Evolutionary conservation across 2,797 vertebrate species (phyloP), one percentile per base, ranked within the genome.

Genomic region (Zalophus californianus): DNA sequence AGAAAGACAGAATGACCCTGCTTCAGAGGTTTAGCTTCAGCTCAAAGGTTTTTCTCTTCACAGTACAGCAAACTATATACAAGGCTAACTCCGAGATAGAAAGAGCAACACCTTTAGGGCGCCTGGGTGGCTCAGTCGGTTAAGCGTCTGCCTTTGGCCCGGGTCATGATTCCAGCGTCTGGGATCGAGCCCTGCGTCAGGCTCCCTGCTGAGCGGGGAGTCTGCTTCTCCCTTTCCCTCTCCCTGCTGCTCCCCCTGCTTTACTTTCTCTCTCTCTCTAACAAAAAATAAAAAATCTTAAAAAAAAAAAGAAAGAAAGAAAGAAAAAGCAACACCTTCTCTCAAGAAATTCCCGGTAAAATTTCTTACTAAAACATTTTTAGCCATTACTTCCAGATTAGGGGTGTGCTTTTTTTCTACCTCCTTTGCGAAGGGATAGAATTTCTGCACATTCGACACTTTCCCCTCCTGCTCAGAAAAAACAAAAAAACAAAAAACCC

Each of bases 381-480:
- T 38, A 80, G 64, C 16, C 35, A 2, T 54, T 15, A 64, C 29
- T 89, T 91, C 41, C 16, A 64, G 32, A 62, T 16, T 10, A 44
- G 11, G 20, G 9, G 20, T 0, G 12, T 66, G 79, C 73, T 66
- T 50, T 38, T 54, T 77, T 32, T 2, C 41, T 54, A 20, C 77
- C n/a, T 75, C 41, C 58, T 50, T 79, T 56, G 18, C 32, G 18
- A 84, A 88, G 20, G 6, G 21, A 5, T 27, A n/a, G 35, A 4
- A 29, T 90, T 96, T 64, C 93, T 96, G 58, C 88, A 96, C 75
- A 92, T 29, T 79, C 82, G 91, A 56, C 0, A 0, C 20, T 60
- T 12, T 92, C 90, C 92, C 77, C 25, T 97, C 77, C 38, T 23
- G n/a, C 62, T 79, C 20, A 9, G 75, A 91, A 78, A 91, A 91